Conservation (phyloP, 2,888 invertebrate species). For the Elysia crispata region DNA sequence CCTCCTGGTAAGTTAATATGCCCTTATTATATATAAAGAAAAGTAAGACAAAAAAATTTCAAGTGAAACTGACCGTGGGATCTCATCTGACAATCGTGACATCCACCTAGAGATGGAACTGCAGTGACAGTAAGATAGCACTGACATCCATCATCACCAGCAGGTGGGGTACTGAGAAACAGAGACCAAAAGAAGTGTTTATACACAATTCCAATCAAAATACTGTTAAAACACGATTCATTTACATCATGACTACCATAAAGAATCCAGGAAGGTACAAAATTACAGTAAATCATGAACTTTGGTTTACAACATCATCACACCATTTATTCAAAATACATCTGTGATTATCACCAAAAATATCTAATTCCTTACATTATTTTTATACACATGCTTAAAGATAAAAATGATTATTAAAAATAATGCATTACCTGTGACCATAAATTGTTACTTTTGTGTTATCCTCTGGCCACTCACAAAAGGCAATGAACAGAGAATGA, state of each 20-base stretch:
- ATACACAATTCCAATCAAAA: too few relatives aligned
- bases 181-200: too few relatives aligned
- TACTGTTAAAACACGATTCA: too few relatives aligned
- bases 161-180: constrained; percentile 64
- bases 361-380: too few relatives aligned
- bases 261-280: too few relatives aligned
- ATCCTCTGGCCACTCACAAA: constrained; percentile 86
- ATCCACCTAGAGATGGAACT: constrained; percentile 83
- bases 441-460: constrained; percentile 83
- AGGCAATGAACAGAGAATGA: constrained; percentile 82
- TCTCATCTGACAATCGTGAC: constrained; percentile 80
- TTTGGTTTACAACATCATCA: too few relatives aligned
- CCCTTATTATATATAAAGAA: too few relatives aligned
- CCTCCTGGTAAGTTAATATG: too few relatives aligned
- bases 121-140: constrained; percentile 84
- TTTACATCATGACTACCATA: too few relatives aligned
- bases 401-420: not conserved
- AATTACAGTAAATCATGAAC: too few relatives aligned
- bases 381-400: not conserved
- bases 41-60: not conserved
- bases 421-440: constrained; percentile 82
- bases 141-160: constrained; percentile 74
- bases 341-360: too few relatives aligned
- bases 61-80: constrained; percentile 23
- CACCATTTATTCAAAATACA: too few relatives aligned